Conservation (phyloP, 2,113 vertebrate species). For the Manacus vitellinus region DNA sequence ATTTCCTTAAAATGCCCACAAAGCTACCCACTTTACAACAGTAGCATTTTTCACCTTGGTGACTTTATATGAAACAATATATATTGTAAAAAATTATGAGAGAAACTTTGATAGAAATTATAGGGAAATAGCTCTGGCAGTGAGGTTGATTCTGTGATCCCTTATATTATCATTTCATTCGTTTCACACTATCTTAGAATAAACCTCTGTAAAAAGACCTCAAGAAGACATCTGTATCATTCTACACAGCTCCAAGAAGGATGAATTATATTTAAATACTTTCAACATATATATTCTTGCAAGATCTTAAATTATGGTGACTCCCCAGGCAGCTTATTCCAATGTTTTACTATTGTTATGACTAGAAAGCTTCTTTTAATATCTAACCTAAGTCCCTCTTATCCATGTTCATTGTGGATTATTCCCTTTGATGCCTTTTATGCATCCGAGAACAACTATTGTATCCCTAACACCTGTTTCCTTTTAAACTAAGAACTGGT, state of each 20-base stretch:
- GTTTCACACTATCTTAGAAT: neutral
- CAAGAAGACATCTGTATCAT: neutral
- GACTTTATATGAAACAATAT: neutral
- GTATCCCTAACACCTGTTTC: neutral
- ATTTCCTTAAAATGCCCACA: neutral
- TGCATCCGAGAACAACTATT: neutral
- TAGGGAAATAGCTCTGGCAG: neutral
- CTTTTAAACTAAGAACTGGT: neutral
- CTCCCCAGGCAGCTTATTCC: neutral
- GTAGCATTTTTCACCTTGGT: neutral
- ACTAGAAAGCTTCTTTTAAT: neutral
- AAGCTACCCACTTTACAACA: neutral
- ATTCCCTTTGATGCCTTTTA: neutral
- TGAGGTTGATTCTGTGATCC: neutral
- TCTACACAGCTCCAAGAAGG: neutral
- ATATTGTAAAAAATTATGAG: neutral
- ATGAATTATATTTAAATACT: neutral
- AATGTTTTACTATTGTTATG: neutral
- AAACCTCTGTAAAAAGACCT: neutral
- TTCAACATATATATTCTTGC: neutral
- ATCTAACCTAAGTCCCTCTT: neutral
- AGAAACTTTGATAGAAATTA: neutral
- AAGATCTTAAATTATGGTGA: neutral
- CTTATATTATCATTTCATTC: neutral
- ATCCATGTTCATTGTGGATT: neutral